These are phyloP conservation scores for Pungitius pungitius DNA, from an alignment of 2,113 vertebrate species.

Conservation along the genomic window DNA sequence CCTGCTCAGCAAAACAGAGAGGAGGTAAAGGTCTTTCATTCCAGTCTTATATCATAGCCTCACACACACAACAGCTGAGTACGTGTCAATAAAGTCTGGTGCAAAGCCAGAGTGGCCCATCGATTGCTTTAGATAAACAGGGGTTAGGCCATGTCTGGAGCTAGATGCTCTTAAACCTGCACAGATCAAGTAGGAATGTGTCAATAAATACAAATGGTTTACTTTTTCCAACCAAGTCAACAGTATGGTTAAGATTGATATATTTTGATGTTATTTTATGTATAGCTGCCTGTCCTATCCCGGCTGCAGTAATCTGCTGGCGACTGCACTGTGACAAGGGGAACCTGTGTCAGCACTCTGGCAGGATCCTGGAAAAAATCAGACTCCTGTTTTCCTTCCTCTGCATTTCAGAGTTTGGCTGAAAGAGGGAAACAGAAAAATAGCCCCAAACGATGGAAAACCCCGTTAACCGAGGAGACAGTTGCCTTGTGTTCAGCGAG, in stretches of 20 bases:
- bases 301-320: constrained; percentile 44
- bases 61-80: constrained; percentile 24
- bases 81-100: constrained; percentile 46
- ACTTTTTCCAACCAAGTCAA: background rate
- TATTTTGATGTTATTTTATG: background rate
- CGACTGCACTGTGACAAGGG: constrained; percentile 57
- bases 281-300: constrained; percentile 18
- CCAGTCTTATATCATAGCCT: constrained; percentile 3
- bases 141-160: background rate
- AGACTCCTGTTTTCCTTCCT: constrained; percentile 78
- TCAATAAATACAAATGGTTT: background rate
- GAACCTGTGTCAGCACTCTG: constrained; percentile 79
- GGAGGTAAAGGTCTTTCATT: constrained; percentile 14
- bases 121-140: constrained; percentile 42
- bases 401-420: constrained; percentile 25
- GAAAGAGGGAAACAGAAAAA: constrained; percentile 38
- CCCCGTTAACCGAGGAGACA: background rate
- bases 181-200: background rate
- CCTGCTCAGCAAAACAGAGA: constrained; percentile 26
- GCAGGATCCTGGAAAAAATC: constrained; percentile 71
- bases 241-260: background rate
- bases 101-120: constrained; percentile 25
- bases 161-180: background rate
- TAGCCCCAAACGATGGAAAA: constrained; percentile 21
- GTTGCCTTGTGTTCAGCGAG: constrained; percentile 6